Conservation (phyloP, 2,113 vertebrate genomes). For the Ophiodon elongatus region DNA sequence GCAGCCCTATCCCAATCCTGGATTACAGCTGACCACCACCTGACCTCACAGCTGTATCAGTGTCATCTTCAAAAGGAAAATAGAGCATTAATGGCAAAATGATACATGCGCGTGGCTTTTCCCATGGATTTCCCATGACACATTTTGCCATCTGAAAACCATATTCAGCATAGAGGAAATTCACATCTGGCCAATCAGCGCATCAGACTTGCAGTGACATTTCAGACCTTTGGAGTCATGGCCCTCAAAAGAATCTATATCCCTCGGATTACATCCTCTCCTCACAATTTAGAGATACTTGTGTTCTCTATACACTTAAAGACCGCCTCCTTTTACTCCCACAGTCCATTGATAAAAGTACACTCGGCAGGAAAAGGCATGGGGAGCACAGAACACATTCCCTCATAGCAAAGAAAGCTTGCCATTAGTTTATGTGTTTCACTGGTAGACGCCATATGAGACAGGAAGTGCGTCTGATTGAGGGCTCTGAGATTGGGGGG, state of each 20-base stretch:
- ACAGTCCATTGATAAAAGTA: constrained; percentile 21
- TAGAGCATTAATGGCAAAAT: constrained; percentile 46
- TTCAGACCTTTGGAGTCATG: constrained; percentile 44
- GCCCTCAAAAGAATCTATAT: constrained; percentile 48
- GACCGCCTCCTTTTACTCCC: constrained; percentile 26
- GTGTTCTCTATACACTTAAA: constrained; percentile 40
- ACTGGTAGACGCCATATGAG: constrained; percentile 34
- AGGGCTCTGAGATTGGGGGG: constrained; percentile 57
- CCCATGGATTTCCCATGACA: constrained; percentile 64
- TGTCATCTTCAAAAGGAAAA: constrained; percentile 64
- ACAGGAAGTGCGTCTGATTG: constrained; percentile 73
- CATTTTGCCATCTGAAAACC: constrained; percentile 75
- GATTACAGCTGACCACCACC: constrained; percentile 47
- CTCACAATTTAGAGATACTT: constrained; percentile 16
- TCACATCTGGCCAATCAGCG: constrained; percentile 75
- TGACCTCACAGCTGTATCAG: constrained; percentile 60
- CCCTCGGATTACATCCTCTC: constrained; percentile 54
- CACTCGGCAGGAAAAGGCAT: constrained; percentile 41
- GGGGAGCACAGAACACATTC: constrained; percentile 46
- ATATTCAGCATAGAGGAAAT: constrained; percentile 54
- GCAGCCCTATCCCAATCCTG: constrained; percentile 2
- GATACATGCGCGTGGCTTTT: constrained; percentile 54
- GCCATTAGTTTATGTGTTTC: constrained; percentile 40
- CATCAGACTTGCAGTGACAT: constrained; percentile 43
- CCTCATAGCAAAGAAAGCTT: constrained; percentile 34